Evolutionary conservation across 2,888 invertebrate species (phyloP).

Genomic region (Sialis fuliginosa): DNA sequence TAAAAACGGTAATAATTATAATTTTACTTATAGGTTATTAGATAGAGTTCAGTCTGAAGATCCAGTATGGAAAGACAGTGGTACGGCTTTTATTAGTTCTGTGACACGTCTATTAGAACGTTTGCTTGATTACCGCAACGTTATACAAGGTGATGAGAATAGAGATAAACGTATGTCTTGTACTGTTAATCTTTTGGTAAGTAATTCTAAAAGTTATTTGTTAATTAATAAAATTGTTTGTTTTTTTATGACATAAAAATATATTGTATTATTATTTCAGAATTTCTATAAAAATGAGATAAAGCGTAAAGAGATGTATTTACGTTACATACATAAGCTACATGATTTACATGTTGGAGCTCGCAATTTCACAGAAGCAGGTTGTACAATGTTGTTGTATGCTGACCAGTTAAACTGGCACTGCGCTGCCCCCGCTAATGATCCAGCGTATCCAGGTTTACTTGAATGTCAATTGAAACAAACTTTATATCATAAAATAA

Average conservation of each 20-base stretch:
- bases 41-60: slow-evolving; percentile 71
- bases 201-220: slow-evolving; percentile 13
- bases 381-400: slow-evolving; percentile 84
- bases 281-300: slow-evolving; percentile 95
- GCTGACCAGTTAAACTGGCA: slow-evolving; percentile 82
- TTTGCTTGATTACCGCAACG: slow-evolving; percentile 82
- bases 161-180: slow-evolving; percentile 92
- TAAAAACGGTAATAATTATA: not conserved
- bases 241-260: not conserved
- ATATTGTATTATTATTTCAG: slow-evolving; percentile 24
- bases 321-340: slow-evolving; percentile 86
- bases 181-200: slow-evolving; percentile 79
- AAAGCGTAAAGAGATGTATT: slow-evolving; percentile 88
- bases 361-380: slow-evolving; percentile 88
- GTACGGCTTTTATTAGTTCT: slow-evolving; percentile 81
- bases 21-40: slow-evolving; percentile 39
- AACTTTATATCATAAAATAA: slow-evolving; percentile 69
- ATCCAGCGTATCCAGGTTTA: slow-evolving; percentile 53
- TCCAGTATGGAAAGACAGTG: slow-evolving; percentile 82
- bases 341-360: slow-evolving; percentile 82
- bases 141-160: slow-evolving; percentile 90
- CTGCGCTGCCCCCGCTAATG: slow-evolving; percentile 43
- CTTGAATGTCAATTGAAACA: slow-evolving; percentile 85
- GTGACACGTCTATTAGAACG: slow-evolving; percentile 77
- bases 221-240: not conserved